These are phyloP conservation scores for Ruditapes philippinarum DNA, from an alignment of 1,140 invertebrate genomes.

Conservation along the genomic window DNA sequence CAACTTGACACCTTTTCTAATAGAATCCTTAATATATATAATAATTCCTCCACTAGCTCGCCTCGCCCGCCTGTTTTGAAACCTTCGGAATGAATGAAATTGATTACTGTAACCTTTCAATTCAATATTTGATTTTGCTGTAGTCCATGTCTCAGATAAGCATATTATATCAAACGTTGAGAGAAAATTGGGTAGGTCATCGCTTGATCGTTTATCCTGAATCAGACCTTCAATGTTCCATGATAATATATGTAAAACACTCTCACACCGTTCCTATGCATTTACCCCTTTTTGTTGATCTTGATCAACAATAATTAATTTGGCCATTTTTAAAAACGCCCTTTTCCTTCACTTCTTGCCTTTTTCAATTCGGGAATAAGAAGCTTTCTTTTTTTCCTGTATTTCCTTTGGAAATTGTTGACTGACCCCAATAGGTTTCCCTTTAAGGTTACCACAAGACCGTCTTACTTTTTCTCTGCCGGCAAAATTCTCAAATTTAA, in stretches of 20 bases:
- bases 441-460: not conserved
- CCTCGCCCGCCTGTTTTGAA: not conserved
- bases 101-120: not conserved
- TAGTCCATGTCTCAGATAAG: constrained; percentile 24
- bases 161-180: constrained; percentile 31
- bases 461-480: not conserved
- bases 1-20: not conserved
- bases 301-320: not conserved
- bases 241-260: constrained; percentile 26
- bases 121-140: no score
- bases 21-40: not conserved
- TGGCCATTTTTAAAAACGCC: not conserved
- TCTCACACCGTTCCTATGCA: constrained; percentile 1
- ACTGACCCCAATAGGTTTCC: not conserved
- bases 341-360: not conserved
- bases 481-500: not conserved
- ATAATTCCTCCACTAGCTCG: not conserved
- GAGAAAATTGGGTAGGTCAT: not conserved
- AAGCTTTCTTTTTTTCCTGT: not conserved
- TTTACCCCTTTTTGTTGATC: not conserved
- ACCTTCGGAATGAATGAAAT: not conserved
- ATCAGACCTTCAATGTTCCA: constrained; percentile 50
- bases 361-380: not conserved
- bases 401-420: not conserved
- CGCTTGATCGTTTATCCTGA: not conserved